Base-by-base conservation (phyloP, 35 echinoderm and acorn worm genomes). In the Holothuria glaberrima region DNA sequence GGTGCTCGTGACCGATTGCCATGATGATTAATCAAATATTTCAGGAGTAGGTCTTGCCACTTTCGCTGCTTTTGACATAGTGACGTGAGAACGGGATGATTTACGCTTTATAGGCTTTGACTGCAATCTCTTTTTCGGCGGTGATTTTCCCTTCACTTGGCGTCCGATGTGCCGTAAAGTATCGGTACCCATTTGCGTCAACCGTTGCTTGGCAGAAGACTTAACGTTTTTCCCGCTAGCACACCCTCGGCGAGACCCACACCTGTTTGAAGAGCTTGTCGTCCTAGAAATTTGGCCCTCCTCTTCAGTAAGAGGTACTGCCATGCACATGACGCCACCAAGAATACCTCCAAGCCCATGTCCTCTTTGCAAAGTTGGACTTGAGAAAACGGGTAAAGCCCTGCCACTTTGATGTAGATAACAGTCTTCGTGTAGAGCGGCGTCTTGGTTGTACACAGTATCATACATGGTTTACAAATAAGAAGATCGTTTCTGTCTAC, bases 1-100 rank as follows among this genome's bases (percentile, higher is more conserved):
- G 78, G 22, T 89, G 69, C 10, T 76, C 88, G 57, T 89, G 88
- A 31, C 78, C 54, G 16, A 89, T 31, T 30, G 88, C 45, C 88
- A 89, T 89, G 88, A 12, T 88, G 24, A 21, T 22, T 59, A 59
- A 9, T 85, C 78, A 57, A 82, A 82, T 0, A 82, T 82, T 4
- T 82, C 78, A 21, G 38, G 78, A n/a, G 30, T 34, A 30, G 26
- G 22, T 82, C 78, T 82, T 13, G 38, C 52, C 78, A 26, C 9
- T 54, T 58, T 82, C 35, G 12, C 27, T 21, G 28, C 52, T 58
- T 58, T 48, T 18, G 35, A 50, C 29, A 36, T 5, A 82, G 28
- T 82, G 46, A n/a, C 46, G 29, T 56, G 17, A 22, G 71, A 30
- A 10, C 31, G 6, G 31, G 32, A 7, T 3, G 31, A 45, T 75